Evolutionary conservation across 1,140 invertebrate species (phyloP).

Genomic region (Arion vulgaris): DNA sequence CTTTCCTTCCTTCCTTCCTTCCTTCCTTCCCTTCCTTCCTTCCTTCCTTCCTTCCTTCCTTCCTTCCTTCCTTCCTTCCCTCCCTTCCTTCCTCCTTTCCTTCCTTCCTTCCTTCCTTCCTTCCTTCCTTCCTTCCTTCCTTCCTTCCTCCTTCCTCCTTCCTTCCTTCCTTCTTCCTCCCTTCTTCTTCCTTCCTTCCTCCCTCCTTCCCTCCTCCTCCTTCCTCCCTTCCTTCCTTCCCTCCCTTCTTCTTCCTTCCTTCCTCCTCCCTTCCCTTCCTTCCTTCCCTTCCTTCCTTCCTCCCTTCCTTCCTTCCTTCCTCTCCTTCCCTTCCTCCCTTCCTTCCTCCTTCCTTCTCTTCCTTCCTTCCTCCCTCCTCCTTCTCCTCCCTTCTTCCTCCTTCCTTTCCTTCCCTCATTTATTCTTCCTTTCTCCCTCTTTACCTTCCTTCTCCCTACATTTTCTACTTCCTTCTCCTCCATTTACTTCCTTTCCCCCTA

Average conservation of each 20-base stretch:
- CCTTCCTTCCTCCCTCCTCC: not conserved
- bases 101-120: not conserved
- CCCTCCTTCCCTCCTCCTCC: not conserved
- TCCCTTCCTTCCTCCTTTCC: not conserved
- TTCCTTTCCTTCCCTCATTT: not conserved
- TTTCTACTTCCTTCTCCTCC: too few species aligned
- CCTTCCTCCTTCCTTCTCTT: not conserved
- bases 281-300: too few species aligned
- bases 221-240: not conserved
- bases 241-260: not conserved
- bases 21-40: too few species aligned
- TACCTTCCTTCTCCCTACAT: too few species aligned
- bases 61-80: not conserved
- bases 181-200: not conserved
- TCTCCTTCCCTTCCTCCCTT: not conserved
- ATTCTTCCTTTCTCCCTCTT: too few species aligned
- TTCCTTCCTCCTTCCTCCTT: not conserved
- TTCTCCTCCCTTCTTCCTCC: not conserved
- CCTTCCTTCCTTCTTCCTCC: not conserved
- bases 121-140: not conserved
- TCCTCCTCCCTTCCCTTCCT: not conserved
- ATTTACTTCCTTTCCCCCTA: too few species aligned
- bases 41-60: too few species aligned
- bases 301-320: not conserved
- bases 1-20: too few species aligned